phyloP scores from a whole-genome alignment of 2,888 invertebrate genomes.

The Nymphalis urticae region DNA sequence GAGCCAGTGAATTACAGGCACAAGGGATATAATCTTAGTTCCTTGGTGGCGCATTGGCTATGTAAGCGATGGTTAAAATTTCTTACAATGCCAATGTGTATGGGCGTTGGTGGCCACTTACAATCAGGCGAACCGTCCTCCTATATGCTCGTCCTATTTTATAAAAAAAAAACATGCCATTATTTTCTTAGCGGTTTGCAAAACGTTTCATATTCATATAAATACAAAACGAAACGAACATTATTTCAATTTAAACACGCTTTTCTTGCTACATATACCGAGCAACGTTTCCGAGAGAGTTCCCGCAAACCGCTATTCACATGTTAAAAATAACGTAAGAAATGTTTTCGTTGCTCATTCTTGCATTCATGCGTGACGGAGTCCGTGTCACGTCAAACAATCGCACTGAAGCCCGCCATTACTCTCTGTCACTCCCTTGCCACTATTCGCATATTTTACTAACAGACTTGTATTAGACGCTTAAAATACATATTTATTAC shows the following conservation, averaged over 20 bases:
- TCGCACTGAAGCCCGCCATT: slow-evolving; percentile 29
- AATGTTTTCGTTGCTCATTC: slow-evolving; percentile 14
- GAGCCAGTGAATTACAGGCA: too few species aligned
- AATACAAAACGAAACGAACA: not conserved
- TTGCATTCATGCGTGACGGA: slow-evolving; percentile 22
- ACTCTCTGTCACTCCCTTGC: slow-evolving; percentile 30
- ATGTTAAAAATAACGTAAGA: slow-evolving; percentile 7
- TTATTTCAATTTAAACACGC: not conserved
- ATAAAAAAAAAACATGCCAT: too few species aligned
- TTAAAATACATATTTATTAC: slow-evolving; percentile 4
- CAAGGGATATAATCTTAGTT: too few species aligned
- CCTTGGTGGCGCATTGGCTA: too few species aligned
- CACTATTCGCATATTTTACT: slow-evolving; percentile 27
- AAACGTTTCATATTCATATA: too few species aligned
- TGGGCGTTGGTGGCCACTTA: too few species aligned
- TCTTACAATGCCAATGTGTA: too few species aligned
- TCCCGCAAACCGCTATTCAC: slow-evolving; percentile 1
- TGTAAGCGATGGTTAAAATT: too few species aligned
- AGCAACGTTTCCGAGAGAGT: slow-evolving; percentile 1
- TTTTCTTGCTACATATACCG: not conserved
- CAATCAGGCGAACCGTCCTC: too few species aligned
- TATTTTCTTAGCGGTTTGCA: too few species aligned
- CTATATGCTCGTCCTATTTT: too few species aligned
- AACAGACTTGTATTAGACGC: slow-evolving; percentile 12
- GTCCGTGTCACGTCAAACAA: slow-evolving; percentile 25